Conservation (phyloP, 2,113 vertebrate species). For the Platanista minor region DNA sequence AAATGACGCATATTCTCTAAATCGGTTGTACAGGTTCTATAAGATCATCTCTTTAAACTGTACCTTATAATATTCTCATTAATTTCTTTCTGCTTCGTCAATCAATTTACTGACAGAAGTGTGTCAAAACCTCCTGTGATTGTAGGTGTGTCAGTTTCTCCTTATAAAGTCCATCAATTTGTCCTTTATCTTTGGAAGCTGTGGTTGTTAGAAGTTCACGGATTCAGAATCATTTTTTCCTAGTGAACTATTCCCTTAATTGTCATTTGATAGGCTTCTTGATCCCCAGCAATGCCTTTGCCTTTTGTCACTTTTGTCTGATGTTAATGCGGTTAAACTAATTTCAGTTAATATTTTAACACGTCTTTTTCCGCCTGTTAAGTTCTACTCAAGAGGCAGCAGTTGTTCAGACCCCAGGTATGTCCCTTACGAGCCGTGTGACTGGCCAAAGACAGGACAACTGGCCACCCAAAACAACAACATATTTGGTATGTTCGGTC, state of each 20-base stretch:
- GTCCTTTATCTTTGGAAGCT: neutral
- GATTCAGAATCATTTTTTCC: neutral
- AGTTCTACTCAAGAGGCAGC: neutral
- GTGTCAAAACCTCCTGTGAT: neutral
- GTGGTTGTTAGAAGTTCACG: neutral
- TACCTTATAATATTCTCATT: neutral
- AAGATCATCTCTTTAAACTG: neutral
- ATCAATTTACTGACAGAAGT: neutral
- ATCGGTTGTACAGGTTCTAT: neutral
- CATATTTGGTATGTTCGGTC: neutral
- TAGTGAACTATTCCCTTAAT: neutral
- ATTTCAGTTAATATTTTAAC: neutral
- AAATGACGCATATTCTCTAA: neutral
- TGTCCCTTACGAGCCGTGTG: rapidly evolving
- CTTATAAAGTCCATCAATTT: neutral
- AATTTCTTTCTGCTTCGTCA: neutral
- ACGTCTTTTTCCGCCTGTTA: neutral
- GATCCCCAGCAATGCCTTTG: neutral
- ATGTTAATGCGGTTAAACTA: neutral
- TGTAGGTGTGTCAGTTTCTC: neutral
- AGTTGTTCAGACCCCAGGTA: neutral
- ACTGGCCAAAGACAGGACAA: neutral
- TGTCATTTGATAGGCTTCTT: neutral
- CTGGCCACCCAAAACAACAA: neutral
- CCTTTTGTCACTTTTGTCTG: neutral